phyloP scores from a whole-genome alignment of 2,888 invertebrate species.

The Mongoloraphidia duomilia region DNA sequence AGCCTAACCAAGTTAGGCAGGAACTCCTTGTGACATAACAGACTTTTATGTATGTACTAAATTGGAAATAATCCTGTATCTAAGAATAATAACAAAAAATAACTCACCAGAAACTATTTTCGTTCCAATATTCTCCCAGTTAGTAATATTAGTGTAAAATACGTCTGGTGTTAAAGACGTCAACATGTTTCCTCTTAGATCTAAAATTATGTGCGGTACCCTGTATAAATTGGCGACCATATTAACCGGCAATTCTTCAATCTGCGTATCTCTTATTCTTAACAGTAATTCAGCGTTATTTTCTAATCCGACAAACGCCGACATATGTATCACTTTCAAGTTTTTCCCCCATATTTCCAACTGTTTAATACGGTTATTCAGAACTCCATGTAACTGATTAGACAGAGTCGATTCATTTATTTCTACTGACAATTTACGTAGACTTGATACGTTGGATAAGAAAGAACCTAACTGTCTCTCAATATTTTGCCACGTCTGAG shows the following conservation, averaged over 20 bases:
- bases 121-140: slow-evolving; percentile 82
- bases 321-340: slow-evolving; percentile 56
- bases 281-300: slow-evolving; percentile 62
- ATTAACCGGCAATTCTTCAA: slow-evolving; percentile 65
- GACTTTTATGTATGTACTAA: no score
- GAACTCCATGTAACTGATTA: slow-evolving; percentile 60
- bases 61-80: no score
- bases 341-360: slow-evolving; percentile 66
- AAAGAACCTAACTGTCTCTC: slow-evolving; percentile 59
- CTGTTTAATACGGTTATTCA: slow-evolving; percentile 63
- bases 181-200: slow-evolving; percentile 69
- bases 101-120: slow-evolving; percentile 63
- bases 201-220: slow-evolving; percentile 66
- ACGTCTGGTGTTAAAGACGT: slow-evolving; percentile 66
- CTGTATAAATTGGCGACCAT: slow-evolving; percentile 63
- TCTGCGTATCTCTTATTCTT: slow-evolving; percentile 60
- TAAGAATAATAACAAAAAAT: no score
- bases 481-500: slow-evolving; percentile 62
- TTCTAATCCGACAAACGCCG: slow-evolving; percentile 61
- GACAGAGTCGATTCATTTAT: slow-evolving; percentile 60
- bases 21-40: no score
- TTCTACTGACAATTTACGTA: slow-evolving; percentile 62
- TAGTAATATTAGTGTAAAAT: slow-evolving; percentile 73
- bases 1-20: no score
- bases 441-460: slow-evolving; percentile 53